A percentile compares a stretch with the other conserved stretches of the same genome.
Conservation (phyloP, 2,888 invertebrate species). For the Vannuccia rotundouncinata region DNA sequence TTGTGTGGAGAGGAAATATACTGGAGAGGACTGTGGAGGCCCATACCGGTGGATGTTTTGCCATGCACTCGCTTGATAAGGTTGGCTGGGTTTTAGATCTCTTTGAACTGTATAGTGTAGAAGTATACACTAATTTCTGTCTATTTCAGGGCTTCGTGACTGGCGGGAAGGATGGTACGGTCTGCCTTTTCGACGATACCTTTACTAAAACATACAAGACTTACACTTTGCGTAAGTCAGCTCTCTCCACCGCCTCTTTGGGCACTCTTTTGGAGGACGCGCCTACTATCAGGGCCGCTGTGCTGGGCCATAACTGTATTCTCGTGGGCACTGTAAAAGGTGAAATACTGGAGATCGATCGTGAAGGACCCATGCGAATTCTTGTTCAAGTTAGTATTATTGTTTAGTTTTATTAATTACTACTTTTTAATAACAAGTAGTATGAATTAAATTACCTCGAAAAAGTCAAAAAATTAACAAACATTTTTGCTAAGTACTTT, state of each 20-base stretch:
- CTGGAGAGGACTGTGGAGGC: constrained; percentile 54
- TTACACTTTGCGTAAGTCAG: constrained; percentile 51
- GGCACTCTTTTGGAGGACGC: constrained; percentile 50
- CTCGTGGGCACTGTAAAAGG: constrained; percentile 56
- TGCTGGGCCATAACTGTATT: constrained; percentile 53
- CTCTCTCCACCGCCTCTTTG: constrained; percentile 43
- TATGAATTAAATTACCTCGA: no score
- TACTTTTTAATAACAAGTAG: not conserved
- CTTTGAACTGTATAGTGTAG: not conserved
- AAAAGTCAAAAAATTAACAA: no score
- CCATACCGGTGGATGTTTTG: constrained; percentile 57
- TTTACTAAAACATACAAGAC: constrained; percentile 55
- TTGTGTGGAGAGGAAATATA: constrained; percentile 52
- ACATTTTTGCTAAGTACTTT: no score
- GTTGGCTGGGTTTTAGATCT: constrained; percentile 43
- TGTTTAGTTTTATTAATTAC: no score
- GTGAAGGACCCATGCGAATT: constrained; percentile 52
- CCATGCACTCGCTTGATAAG: constrained; percentile 56
- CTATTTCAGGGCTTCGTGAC: constrained; percentile 56
- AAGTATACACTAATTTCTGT: not conserved
- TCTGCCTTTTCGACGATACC: constrained; percentile 56
- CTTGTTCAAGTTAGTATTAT: constrained; percentile 53
- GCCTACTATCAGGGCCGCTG: constrained; percentile 53
- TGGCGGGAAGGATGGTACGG: constrained; percentile 57
- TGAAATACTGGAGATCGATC: constrained; percentile 56